phyloP scores from a whole-genome alignment of 2,797 vertebrate species.

The Phalloptychus januarius region DNA sequence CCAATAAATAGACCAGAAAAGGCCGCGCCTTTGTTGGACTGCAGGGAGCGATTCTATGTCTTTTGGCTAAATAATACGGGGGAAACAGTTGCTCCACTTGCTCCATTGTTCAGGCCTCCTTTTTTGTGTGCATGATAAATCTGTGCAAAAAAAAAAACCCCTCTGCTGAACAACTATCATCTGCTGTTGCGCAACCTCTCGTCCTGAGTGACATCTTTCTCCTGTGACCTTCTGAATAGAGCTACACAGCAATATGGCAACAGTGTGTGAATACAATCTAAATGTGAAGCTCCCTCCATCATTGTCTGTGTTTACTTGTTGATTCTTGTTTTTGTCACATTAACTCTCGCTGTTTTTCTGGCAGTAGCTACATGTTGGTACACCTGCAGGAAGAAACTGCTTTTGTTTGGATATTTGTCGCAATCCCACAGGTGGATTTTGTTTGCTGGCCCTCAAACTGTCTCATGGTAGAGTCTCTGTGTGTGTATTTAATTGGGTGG shows the following conservation, averaged over 20 bases:
- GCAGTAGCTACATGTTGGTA: slow-evolving; percentile 11
- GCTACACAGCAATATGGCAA: slow-evolving; percentile 17
- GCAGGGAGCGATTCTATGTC: neutral
- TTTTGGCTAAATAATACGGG: neutral
- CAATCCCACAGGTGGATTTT: slow-evolving; percentile 40
- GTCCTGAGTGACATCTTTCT: slow-evolving; percentile 14
- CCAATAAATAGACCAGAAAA: neutral
- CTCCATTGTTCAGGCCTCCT: neutral
- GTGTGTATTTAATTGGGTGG: slow-evolving; percentile 26
- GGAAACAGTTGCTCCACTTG: neutral
- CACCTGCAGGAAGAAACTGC: slow-evolving; percentile 8
- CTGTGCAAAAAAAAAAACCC: neutral
- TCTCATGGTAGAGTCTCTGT: slow-evolving; percentile 13
- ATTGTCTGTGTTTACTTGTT: slow-evolving; percentile 1
- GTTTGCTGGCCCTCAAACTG: slow-evolving; percentile 39
- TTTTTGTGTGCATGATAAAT: slow-evolving; percentile 11
- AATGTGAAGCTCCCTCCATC: slow-evolving; percentile 23
- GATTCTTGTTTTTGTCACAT: neutral
- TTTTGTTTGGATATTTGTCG: slow-evolving; percentile 29
- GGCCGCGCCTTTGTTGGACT: neutral
- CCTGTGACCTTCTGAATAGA: slow-evolving; percentile 31
- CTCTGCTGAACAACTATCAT: neutral
- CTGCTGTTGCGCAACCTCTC: slow-evolving; percentile 22
- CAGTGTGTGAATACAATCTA: neutral
- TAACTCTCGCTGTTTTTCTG: neutral